Percentiles rank a stretch among this genome's conserved stretches.
Evolutionary conservation across 1,140 invertebrate species (phyloP).

Genomic region (Leguminivora glycinivorella): DNA sequence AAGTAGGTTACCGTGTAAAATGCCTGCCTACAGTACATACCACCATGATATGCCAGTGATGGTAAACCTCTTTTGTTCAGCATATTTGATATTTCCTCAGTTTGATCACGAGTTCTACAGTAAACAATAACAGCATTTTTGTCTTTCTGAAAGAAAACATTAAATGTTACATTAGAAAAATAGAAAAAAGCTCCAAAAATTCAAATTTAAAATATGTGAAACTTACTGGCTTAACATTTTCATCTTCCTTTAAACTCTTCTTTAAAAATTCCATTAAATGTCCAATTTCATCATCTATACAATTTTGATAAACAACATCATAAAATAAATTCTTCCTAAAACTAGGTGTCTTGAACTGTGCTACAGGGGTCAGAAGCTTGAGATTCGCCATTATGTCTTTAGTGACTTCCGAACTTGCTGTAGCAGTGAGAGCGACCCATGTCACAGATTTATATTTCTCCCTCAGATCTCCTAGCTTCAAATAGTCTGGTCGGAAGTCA

Average conservation of each 20-base stretch:
- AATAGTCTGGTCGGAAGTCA: conserved; percentile 97
- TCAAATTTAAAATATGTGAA: conserved; percentile 20
- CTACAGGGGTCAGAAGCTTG: conserved; percentile 81
- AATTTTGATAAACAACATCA: conserved; percentile 91
- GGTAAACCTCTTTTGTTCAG: conserved; percentile 83
- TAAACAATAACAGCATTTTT: conserved; percentile 93
- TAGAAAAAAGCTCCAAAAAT: conserved; percentile 23
- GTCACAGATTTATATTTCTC: conserved; percentile 85
- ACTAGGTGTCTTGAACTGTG: conserved; percentile 85
- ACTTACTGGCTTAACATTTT: conserved; percentile 78
- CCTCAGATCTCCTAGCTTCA: conserved; percentile 89
- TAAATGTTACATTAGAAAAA: conserved; percentile 19
- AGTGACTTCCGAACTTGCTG: conserved; percentile 88
- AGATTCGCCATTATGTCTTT: conserved; percentile 84
- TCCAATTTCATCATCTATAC: conserved; percentile 86
- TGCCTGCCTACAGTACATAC: conserved; percentile 55
- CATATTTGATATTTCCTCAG: conserved; percentile 85
- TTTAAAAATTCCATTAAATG: conserved; percentile 87
- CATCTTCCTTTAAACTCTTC: conserved; percentile 79
- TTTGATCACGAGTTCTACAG: conserved; percentile 91
- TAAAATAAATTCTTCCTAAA: conserved; percentile 92
- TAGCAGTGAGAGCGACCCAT: conserved; percentile 97
- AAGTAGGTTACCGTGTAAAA: conserved; percentile 19
- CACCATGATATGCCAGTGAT: conserved; percentile 87
- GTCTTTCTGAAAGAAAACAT: conserved; percentile 77